Conservation (phyloP, 2,113 vertebrate species). For the Ceyx margarethae region DNA sequence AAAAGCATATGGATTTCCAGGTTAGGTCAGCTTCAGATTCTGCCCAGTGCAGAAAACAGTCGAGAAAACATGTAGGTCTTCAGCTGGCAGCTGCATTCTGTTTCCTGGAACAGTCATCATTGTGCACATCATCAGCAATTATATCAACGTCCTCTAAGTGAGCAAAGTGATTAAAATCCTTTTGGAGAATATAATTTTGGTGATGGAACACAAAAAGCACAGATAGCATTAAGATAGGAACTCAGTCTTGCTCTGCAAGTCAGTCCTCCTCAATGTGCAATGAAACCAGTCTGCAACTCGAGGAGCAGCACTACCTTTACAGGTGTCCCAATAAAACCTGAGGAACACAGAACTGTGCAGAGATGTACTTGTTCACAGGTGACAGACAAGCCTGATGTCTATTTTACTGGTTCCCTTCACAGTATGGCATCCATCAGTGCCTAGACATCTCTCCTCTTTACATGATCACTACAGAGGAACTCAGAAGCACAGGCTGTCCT, state of each 20-base stretch:
- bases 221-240: not conserved
- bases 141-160: not conserved
- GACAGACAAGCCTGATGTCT: not conserved
- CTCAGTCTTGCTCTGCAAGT: not conserved
- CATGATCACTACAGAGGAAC: not conserved
- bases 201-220: not conserved
- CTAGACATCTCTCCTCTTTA: not conserved
- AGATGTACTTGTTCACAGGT: rapidly evolving
- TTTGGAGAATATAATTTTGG: not conserved
- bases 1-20: not conserved
- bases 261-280: not conserved
- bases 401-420: not conserved
- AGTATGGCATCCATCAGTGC: not conserved
- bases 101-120: not conserved
- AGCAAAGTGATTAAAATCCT: not conserved
- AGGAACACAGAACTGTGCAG: not conserved
- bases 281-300: not conserved
- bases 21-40: not conserved
- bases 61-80: not conserved
- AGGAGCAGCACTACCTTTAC: not conserved
- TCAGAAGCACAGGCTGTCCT: not conserved
- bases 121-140: rapidly evolving
- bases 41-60: not conserved
- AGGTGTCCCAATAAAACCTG: rapidly evolving
- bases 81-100: not conserved